Conservation (phyloP, 2,797 vertebrate genomes). For the Myotis myotis region DNA sequence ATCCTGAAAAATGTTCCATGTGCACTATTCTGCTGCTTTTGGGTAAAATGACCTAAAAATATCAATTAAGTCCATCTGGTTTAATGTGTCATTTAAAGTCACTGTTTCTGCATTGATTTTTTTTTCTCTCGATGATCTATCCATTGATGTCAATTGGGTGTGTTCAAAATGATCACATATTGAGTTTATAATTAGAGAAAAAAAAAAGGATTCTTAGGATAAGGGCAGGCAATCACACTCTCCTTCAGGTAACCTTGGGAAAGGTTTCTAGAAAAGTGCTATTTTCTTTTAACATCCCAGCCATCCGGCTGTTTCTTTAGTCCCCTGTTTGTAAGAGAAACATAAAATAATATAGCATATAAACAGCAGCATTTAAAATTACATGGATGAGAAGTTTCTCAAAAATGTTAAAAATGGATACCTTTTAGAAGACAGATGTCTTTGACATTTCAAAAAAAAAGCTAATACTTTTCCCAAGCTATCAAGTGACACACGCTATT, state of each 20-base stretch:
- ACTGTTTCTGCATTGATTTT: background rate
- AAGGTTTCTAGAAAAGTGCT: background rate
- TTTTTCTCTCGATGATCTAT: background rate
- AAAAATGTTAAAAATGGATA: slow-evolving; percentile 1
- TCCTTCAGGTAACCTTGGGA: background rate
- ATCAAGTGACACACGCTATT: background rate
- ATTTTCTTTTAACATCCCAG: background rate
- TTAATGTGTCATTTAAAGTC: background rate
- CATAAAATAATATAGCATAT: background rate
- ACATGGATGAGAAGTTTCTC: background rate
- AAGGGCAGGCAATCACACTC: background rate
- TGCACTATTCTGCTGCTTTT: background rate
- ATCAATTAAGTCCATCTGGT: background rate
- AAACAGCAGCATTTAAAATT: background rate
- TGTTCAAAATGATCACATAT: background rate
- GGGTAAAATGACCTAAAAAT: background rate
- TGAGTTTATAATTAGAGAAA: background rate
- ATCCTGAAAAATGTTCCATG: background rate
- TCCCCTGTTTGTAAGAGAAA: background rate
- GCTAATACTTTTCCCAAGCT: background rate
- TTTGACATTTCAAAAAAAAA: background rate
- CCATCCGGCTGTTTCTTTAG: background rate
- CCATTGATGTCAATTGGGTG: background rate
- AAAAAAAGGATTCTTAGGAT: background rate
- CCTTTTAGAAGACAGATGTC: background rate